Conservation (phyloP, 2,888 invertebrate species). For the Lydus trimaculatus region DNA sequence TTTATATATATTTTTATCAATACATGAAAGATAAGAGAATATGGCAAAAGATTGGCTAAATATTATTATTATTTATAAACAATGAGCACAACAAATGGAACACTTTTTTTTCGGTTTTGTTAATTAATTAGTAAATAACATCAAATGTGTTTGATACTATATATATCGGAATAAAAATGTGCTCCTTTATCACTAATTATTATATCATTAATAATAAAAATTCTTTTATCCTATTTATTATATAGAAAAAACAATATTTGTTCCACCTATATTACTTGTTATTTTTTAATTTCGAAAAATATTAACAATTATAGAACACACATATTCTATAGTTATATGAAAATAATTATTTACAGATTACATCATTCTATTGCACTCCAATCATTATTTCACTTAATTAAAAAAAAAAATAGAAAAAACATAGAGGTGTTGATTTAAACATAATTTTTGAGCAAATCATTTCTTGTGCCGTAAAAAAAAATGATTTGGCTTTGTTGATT, state of each 20-base stretch:
- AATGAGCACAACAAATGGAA: slow-evolving; percentile 44
- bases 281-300: not conserved
- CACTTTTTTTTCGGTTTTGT: slow-evolving; percentile 9
- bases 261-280: not conserved
- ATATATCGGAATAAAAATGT: not conserved
- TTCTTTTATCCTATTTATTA: not conserved
- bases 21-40: slow-evolving; percentile 35
- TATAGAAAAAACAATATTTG: slow-evolving; percentile 1
- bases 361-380: slow-evolving; percentile 1
- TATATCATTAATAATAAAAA: too few species aligned
- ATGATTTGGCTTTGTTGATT: slow-evolving; percentile 19
- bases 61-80: slow-evolving; percentile 41
- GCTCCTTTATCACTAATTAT: not conserved
- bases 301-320: not conserved
- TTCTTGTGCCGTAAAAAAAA: not conserved
- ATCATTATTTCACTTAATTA: not conserved
- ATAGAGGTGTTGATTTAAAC: too few species aligned
- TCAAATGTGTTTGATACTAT: slow-evolving; percentile 11
- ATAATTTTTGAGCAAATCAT: not conserved
- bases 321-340: not conserved
- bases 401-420: not conserved
- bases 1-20: too few species aligned
- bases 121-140: slow-evolving; percentile 9
- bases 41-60: slow-evolving; percentile 53
- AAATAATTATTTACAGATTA: slow-evolving; percentile 2